Evolutionary conservation across 2,888 invertebrate genomes (phyloP).

Genomic region (Microctonus aethiopoides): DNA sequence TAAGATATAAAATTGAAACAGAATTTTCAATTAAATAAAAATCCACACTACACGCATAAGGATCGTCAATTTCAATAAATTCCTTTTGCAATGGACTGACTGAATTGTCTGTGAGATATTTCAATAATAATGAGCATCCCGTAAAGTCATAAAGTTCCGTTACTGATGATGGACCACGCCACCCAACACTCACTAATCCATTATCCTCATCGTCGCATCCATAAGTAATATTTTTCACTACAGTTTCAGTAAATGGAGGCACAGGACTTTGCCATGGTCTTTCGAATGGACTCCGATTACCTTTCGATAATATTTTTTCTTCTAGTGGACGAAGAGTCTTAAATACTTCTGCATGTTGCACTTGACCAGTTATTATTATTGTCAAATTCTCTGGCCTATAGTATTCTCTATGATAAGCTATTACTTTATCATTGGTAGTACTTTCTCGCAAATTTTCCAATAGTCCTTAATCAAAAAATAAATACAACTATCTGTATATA

Average conservation of each 20-base stretch:
- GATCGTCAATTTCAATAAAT: conserved; percentile 85
- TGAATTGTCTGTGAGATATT: conserved; percentile 88
- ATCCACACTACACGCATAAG: conserved; percentile 80
- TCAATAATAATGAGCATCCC: conserved; percentile 77
- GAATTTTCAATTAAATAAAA: conserved; percentile 80
- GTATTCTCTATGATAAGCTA: conserved; percentile 84
- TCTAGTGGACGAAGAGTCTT: conserved; percentile 78
- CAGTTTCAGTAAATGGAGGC: conserved; percentile 73
- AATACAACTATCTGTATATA: not conserved
- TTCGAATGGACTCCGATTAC: conserved; percentile 71
- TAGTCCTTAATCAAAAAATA: conserved; percentile 2
- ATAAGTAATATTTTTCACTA: conserved; percentile 73
- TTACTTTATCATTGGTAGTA: conserved; percentile 84
- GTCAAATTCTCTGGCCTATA: conserved; percentile 91
- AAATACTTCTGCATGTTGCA: conserved; percentile 81
- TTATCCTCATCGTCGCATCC: conserved; percentile 87
- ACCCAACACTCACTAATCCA: conserved; percentile 81
- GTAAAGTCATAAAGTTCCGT: conserved; percentile 72
- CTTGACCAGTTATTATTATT: conserved; percentile 84
- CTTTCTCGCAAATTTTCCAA: conserved; percentile 84
- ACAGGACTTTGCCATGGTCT: conserved; percentile 83
- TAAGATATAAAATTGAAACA: conserved; percentile 76
- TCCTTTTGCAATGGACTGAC: conserved; percentile 85
- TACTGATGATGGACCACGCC: conserved; percentile 81
- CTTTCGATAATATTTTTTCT: conserved; percentile 79